phyloP scores from a whole-genome alignment of 2,113 vertebrate genomes.

The Grammomys dolichurus region DNA sequence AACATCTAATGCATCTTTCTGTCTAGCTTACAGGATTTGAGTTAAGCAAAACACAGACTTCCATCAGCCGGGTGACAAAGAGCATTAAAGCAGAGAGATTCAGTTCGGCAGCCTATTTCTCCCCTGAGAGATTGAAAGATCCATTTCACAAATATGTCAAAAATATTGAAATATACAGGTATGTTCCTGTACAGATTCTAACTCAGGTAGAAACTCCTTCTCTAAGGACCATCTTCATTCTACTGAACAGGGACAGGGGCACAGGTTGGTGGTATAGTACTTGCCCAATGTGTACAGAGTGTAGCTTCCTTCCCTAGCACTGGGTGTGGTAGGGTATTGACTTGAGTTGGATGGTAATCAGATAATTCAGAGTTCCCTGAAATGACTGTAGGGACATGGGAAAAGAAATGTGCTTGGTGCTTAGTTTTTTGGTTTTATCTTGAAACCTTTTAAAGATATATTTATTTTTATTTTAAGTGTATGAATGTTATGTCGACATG shows the following conservation, averaged over 20 bases:
- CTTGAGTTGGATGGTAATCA: background rate
- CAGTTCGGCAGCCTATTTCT: constrained; percentile 83
- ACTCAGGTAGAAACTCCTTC: background rate
- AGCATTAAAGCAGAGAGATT: constrained; percentile 53
- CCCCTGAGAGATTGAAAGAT: constrained; percentile 88
- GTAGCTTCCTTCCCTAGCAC: background rate
- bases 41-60: constrained; percentile 91
- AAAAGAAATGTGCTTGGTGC: background rate
- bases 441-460: background rate
- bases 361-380: background rate
- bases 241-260: background rate
- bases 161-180: constrained; percentile 95
- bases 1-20: constrained; percentile 27
- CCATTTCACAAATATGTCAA: constrained; percentile 85
- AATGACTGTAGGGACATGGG: background rate
- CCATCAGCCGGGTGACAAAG: constrained; percentile 84
- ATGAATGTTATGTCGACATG: background rate
- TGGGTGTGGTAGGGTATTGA: background rate
- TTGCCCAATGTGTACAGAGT: too few species aligned
- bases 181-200: background rate
- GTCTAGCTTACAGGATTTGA: constrained; percentile 92
- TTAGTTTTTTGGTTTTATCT: constrained; percentile 63
- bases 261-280: too few species aligned
- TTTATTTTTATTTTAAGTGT: background rate
- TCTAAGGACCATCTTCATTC: background rate